Evolutionary conservation across 2,797 vertebrate species (phyloP), one percentile per base, ranked within the genome.

Genomic region (Gadopsis bispinosus): DNA sequence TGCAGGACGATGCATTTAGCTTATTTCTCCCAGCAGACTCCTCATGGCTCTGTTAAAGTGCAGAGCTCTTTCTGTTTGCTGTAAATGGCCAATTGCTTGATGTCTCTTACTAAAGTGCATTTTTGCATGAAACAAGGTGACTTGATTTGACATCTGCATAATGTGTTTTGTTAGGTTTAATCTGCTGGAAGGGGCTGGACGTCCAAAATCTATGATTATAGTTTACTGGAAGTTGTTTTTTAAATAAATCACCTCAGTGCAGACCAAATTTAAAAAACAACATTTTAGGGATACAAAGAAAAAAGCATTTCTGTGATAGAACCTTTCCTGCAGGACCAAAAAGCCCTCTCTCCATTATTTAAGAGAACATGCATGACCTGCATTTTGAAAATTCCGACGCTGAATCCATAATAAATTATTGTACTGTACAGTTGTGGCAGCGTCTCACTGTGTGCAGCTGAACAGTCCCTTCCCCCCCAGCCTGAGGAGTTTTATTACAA

Each of bases 351-450:
- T 79, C 10, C 67, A 81, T 80, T 75, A 83, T 78, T 82, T 54
- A 68, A 39, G 63, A 33, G 26, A 71, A 75, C 22, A 75, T 53
- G 71, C 43, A 68, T 62, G 69, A 83, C 61, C 81, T 81, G 70
- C 55, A 76, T 73, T 86, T 61, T 48, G 31, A 74, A 72, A 67
- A 71, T 53, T 83, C 75, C 74, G 65, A 81, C 77, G 51, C 48
- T 69, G 58, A 71, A 82, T 75, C 71, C 62, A 81, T 84, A 70
- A 80, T 83, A 77, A 72, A 76, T 78, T 76, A 71, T 65, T 47
- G 47, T 51, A 39, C 69, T 51, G 14, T 37, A 22, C 56, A 66
- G 47, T 39, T 7, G 58, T 26, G 26, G 62, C 71, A 59, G 62
- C 50, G 73, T 62, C 60, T 73, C 35, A 17, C 26, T 61, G 63